Evolutionary conservation across 2,888 invertebrate species (phyloP).

Genomic region (Electrophaes corylata): DNA sequence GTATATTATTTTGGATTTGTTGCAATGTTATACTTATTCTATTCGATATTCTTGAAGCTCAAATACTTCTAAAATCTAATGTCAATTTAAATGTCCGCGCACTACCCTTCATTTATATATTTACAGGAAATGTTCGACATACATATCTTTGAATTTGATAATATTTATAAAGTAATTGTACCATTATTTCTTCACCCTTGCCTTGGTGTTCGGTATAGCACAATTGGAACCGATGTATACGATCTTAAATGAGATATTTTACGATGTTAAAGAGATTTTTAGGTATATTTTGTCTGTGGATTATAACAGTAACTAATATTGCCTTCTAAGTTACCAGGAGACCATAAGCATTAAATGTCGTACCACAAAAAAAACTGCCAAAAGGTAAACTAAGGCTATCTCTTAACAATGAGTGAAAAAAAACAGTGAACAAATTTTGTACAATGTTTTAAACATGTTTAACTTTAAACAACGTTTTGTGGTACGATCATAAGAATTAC

Average conservation of each 20-base stretch:
- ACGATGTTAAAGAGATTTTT: constrained; percentile 82
- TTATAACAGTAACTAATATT: constrained; percentile 74
- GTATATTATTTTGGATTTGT: constrained; percentile 56
- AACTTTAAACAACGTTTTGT: too few relatives aligned
- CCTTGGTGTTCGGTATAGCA: constrained; percentile 83
- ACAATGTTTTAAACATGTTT: too few relatives aligned
- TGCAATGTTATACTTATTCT: constrained; percentile 60
- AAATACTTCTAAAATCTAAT: constrained; percentile 70
- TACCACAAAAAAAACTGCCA: too few relatives aligned
- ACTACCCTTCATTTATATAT: constrained; percentile 56
- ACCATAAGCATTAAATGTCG: constrained; percentile 64
- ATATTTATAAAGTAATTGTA: constrained; percentile 70
- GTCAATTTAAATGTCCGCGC: constrained; percentile 73
- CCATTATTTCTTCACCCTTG: constrained; percentile 76
- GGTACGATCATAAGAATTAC: too few relatives aligned
- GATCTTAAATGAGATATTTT: constrained; percentile 79
- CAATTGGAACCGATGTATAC: constrained; percentile 84
- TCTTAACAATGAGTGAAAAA: too few relatives aligned
- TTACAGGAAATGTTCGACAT: constrained; percentile 72
- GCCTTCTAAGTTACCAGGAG: constrained; percentile 76
- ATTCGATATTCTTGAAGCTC: constrained; percentile 61
- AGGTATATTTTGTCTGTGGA: constrained; percentile 77
- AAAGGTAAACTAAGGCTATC: too few relatives aligned
- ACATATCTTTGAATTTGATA: constrained; percentile 79
- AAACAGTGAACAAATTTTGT: too few relatives aligned